Percentiles rank a stretch among this genome's conserved stretches.
phyloP scores from a whole-genome alignment of 2,113 vertebrate genomes.

The Bucco capensis region DNA sequence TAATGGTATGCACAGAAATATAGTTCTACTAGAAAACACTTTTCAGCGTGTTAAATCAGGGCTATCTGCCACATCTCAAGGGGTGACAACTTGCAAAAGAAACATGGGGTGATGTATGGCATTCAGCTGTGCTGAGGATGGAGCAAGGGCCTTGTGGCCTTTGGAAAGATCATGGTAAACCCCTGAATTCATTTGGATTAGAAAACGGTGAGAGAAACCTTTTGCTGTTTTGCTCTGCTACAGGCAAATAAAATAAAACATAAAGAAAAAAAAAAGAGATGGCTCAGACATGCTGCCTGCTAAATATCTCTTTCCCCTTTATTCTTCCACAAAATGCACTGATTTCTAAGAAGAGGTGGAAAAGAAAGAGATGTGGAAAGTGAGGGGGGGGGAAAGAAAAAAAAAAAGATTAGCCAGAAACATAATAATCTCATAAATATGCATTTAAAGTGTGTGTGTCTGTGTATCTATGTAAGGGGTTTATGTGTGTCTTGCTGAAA shows the following conservation, averaged over 20 bases:
- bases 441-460: constrained; percentile 17
- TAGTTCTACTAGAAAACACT: background rate
- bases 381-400: background rate
- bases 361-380: background rate
- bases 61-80: background rate
- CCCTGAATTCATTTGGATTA: constrained; percentile 11
- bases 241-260: background rate
- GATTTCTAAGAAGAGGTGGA: constrained; percentile 30
- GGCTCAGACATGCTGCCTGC: background rate
- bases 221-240: background rate
- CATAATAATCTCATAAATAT: constrained; percentile 47
- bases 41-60: background rate
- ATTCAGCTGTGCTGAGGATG: background rate
- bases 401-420: background rate
- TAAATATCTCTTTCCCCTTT: constrained; percentile 1
- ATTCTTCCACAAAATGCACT: constrained; percentile 20
- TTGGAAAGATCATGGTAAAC: constrained; percentile 43
- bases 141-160: background rate
- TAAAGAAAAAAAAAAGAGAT: background rate
- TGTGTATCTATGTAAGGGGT: background rate
- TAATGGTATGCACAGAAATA: background rate
- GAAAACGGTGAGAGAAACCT: constrained; percentile 35
- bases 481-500: constrained; percentile 23
- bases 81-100: background rate
- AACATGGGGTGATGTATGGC: background rate